Evolutionary conservation across 2,797 vertebrate genomes (phyloP), one percentile per base, ranked within the genome.

Genomic region (Neostethus bicornis): DNA sequence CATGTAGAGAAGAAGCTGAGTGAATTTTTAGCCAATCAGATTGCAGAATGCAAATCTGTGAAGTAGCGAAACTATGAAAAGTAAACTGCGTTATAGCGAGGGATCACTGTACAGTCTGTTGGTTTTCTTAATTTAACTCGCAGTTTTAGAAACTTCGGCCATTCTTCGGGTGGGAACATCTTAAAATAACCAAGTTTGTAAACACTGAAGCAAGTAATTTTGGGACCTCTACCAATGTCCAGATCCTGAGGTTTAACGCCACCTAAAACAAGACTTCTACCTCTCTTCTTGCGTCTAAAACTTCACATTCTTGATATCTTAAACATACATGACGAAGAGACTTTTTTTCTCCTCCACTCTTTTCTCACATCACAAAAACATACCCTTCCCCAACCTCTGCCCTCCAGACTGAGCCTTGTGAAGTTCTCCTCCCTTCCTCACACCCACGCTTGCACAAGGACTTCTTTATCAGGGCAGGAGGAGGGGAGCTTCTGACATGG

Each of bases 391-490:
- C 75, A 70, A 83, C 79, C 83, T 79, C 75, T 75, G 77, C 68
- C 83, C 82, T 81, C 67, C 61, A 56, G 64, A 68, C 69, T 50
- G 62, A 70, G 75, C 59, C 75, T 60, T 73, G 64, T 60, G 66
- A 85, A 75, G 44, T 52, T 78, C 73, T 85, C 77, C 73, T 83
- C 80, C 77, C 79, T 76, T 80, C 76, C 71, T 67, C 59, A 80
- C 84, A 70, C 87, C 84, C 85, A 84, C 79, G 35, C 75, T 61
- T 80, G 52, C 77, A 90, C 84, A 86, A 86, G 75, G 84, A 56
- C 48, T 60, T 55, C 83, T 89, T 87, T 89, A 87, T 88, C 83
- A 68, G 51, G 74, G 43, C 24, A 52, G 72, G 81, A 77, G 79
- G 78, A 82, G 62, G 79, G 76, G 77, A 73, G 16, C 31, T 11